Percentiles rank a stretch among this genome's conserved stretches.
Conservation (phyloP, 2,113 vertebrate genomes). For the Scortum barcoo region DNA sequence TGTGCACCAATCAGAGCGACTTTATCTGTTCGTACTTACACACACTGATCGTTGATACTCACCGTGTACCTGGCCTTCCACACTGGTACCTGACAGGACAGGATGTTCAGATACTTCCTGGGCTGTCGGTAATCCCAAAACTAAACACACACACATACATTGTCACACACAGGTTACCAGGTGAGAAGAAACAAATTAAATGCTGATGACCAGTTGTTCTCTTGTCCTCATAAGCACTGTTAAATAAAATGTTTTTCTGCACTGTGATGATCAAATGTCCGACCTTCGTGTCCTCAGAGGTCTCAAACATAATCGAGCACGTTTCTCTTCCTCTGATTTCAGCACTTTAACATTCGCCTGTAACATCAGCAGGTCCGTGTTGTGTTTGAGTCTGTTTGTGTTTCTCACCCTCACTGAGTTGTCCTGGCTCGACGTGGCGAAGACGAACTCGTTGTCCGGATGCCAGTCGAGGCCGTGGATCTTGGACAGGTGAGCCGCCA, state of each 20-base stretch:
- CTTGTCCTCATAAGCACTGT: not conserved
- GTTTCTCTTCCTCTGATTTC: not conserved
- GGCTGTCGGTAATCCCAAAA: constrained; percentile 99
- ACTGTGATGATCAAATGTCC: not conserved
- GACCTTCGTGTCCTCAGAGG: too few relatives aligned
- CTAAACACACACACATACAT: constrained; percentile 73
- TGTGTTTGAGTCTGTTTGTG: not conserved
- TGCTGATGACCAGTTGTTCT: too few relatives aligned
- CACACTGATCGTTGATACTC: constrained; percentile 57
- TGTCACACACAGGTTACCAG: not conserved
- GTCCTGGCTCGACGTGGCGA: constrained; percentile 98
- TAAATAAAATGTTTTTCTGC: not conserved
- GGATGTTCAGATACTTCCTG: constrained; percentile 95
- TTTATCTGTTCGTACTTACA: too few relatives aligned
- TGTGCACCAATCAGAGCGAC: too few relatives aligned
- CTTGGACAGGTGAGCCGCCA: constrained; percentile 97
- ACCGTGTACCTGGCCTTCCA: constrained; percentile 99
- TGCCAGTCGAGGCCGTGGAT: constrained; percentile 99
- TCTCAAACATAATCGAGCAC: too few relatives aligned
- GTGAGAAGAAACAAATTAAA: too few relatives aligned
- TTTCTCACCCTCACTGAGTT: constrained; percentile 94
- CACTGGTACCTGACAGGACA: constrained; percentile 97
- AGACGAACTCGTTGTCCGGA: constrained; percentile 93
- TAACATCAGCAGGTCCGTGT: not conserved
- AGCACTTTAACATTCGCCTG: not conserved